Base-by-base conservation (phyloP, 2,113 vertebrate genomes). In the Calidris pygmaea region DNA sequence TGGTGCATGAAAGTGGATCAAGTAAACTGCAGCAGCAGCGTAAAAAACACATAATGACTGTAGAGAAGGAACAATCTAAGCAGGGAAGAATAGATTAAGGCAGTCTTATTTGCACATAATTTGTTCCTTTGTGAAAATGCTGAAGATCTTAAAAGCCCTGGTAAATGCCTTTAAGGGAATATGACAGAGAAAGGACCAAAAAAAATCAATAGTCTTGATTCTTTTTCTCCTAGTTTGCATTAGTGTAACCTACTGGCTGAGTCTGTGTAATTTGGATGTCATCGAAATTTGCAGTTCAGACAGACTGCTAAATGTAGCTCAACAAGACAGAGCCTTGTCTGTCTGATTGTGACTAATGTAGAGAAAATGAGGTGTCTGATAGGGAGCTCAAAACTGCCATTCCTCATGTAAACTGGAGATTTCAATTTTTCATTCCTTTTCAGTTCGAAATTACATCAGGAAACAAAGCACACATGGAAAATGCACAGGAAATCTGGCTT, bases 301-400 rank as follows among this genome's bases (percentile, higher is more conserved):
- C 52, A 82, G 92, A 84, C 88, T 81, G 68, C 83, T 92, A 81
- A 96, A 90, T 53, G 58, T 88, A 86, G 93, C 93, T 92, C 56
- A 85, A 96, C 94, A 91, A 91, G 96, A 88, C 87, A 93, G 92
- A 93, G 94, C 70, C 90, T 81, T 93, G 93, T 96, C 95, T 93
- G 77, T 88, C 55, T 94, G 91, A 95, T 96, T 95, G 89, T 94
- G 89, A 95, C 75, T 94, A 96, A 96, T 92, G 72, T 94, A 88
- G 94, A 96, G 94, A 97, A 97, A 97, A 97, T 95, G 94, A 96
- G 97, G 91, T 89, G 82, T 76, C 96, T 88, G 71, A 80, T 95
- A 95, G 93, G 77, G 84, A 91, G 80, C 60, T 87, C 85, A 80
- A 83, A 90, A 91, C 92, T 90, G 90, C 96, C 92, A 82, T 94